Conservation (phyloP, 2,113 vertebrate species). For the Zapornia atra region DNA sequence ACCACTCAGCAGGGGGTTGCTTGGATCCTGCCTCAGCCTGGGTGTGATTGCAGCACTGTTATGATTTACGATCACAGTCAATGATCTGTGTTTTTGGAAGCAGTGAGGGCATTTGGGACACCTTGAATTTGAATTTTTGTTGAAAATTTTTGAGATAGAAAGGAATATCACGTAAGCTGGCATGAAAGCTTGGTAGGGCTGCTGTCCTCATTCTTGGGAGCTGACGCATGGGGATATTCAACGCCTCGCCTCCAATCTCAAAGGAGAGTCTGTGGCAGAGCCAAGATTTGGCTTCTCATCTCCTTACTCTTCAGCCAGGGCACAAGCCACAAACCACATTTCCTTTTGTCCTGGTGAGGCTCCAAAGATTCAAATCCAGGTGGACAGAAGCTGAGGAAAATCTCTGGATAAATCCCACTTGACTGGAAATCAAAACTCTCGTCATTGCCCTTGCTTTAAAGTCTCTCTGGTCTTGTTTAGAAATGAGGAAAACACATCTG, state of each 20-base stretch:
- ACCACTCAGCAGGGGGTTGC: neutral
- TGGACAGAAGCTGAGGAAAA: neutral
- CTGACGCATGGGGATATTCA: neutral
- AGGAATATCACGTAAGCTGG: neutral
- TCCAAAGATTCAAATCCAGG: neutral
- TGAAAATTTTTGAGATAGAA: neutral
- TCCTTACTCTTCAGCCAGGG: neutral
- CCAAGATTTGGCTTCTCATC: conserved; percentile 14
- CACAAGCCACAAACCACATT: conserved; percentile 26
- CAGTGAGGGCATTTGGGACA: neutral
- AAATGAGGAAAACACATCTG: neutral
- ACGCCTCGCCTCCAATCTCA: neutral
- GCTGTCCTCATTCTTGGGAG: neutral
- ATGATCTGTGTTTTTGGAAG: neutral
- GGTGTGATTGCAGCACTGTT: neutral
- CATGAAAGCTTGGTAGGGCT: neutral
- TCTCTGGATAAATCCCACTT: neutral
- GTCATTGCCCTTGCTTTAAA: neutral
- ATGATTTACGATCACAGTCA: neutral
- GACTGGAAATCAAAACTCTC: neutral
- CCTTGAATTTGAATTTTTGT: too few relatives aligned
- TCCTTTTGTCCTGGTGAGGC: conserved; percentile 48
- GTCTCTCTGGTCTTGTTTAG: neutral
- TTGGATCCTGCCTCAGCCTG: neutral
- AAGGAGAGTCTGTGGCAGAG: conserved; percentile 23